Conservation (phyloP, 2,888 invertebrate species). For the Drosophila mayaguana region DNA sequence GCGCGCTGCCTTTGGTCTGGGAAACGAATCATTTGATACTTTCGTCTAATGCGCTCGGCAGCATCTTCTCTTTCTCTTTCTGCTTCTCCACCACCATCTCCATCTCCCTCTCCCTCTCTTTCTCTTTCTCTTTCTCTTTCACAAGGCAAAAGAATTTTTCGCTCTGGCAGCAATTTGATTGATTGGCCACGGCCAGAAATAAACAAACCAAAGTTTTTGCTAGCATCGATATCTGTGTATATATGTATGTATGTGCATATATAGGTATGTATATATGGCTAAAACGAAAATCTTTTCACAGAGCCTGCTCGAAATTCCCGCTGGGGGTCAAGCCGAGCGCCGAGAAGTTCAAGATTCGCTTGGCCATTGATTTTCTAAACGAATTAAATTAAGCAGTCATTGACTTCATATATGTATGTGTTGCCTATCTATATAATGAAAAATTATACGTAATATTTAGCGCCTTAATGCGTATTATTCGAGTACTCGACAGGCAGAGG, state of each 20-base stretch:
- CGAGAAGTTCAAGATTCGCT: slow-evolving; percentile 43
- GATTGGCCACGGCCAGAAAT: slow-evolving; percentile 67
- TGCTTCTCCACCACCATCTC: too few species aligned
- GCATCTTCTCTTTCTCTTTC: slow-evolving; percentile 5
- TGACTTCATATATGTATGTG: slow-evolving; percentile 50
- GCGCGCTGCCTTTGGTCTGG: slow-evolving; percentile 36
- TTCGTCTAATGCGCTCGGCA: slow-evolving; percentile 40
- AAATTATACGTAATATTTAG: slow-evolving; percentile 44
- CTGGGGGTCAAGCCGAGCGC: slow-evolving; percentile 48
- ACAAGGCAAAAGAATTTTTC: slow-evolving; percentile 28
- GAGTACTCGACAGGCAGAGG: slow-evolving; percentile 19
- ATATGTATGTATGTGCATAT: too few species aligned
- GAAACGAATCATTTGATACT: slow-evolving; percentile 63
- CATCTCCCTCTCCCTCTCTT: too few species aligned
- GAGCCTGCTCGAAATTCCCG: slow-evolving; percentile 57
- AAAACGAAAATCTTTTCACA: slow-evolving; percentile 71
- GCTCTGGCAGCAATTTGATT: slow-evolving; percentile 60
- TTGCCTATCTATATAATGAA: slow-evolving; percentile 27
- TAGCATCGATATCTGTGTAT: background rate
- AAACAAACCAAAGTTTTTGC: slow-evolving; percentile 37
- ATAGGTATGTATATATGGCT: background rate
- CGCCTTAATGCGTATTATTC: slow-evolving; percentile 47
- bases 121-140: background rate
- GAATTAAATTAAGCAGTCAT: slow-evolving; percentile 80
- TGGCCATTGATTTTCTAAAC: slow-evolving; percentile 69